Evolutionary conservation across 2,888 invertebrate genomes (phyloP).

Genomic region (Melanostoma scalare): DNA sequence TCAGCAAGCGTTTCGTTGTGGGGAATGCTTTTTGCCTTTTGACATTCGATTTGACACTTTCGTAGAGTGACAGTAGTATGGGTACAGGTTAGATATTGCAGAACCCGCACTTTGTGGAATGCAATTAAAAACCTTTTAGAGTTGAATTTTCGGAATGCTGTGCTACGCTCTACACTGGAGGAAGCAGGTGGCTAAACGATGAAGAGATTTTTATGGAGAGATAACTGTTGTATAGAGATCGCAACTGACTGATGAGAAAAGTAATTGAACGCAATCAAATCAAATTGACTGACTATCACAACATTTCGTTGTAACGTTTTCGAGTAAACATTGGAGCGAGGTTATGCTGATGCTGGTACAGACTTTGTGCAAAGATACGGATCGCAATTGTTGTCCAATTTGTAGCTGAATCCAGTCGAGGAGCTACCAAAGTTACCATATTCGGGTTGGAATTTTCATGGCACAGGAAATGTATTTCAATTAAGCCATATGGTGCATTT

Average conservation of each 20-base stretch:
- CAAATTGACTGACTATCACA: constrained; percentile 63
- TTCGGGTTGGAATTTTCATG: constrained; percentile 39
- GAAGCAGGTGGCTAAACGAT: constrained; percentile 59
- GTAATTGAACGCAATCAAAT: constrained; percentile 70
- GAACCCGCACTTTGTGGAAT: constrained; percentile 28
- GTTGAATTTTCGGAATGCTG: constrained; percentile 55
- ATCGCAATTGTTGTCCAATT: constrained; percentile 66
- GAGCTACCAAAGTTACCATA: constrained; percentile 50
- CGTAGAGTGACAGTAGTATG: constrained; percentile 40
- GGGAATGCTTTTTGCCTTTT: constrained; percentile 61
- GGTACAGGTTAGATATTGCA: not conserved
- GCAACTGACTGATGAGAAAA: constrained; percentile 61
- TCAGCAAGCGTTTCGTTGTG: constrained; percentile 8
- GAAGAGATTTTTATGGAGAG: constrained; percentile 31
- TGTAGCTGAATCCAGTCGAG: constrained; percentile 46
- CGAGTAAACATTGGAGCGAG: no score
- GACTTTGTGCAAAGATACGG: constrained; percentile 22
- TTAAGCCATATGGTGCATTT: constrained; percentile 48
- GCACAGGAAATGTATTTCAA: constrained; percentile 66
- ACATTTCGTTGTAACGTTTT: constrained; percentile 18
- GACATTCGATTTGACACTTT: constrained; percentile 68
- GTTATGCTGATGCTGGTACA: constrained; percentile 6
- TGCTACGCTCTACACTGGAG: not conserved
- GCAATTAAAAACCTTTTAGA: constrained; percentile 71
- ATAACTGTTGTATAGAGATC: constrained; percentile 26